Percentiles rank a stretch among this genome's conserved stretches.
Conservation (phyloP, 2,797 vertebrate species). For the Spea hammondii region DNA sequence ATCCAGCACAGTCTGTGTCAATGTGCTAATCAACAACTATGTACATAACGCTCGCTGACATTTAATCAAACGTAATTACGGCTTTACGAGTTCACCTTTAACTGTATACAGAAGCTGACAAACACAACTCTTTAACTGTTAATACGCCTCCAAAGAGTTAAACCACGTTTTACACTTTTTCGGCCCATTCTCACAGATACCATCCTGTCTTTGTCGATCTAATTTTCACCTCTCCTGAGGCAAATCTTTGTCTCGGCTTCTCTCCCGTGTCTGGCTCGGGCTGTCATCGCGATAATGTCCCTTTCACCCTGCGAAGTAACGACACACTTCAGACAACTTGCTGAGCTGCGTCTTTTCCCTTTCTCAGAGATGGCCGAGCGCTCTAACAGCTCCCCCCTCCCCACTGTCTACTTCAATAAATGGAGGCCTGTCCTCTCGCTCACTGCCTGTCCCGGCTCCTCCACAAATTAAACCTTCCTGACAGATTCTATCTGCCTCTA, state of each 20-base stretch:
- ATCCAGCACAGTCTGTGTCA: too few species aligned
- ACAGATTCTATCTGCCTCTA: slow-evolving; percentile 84
- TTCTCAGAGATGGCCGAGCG: slow-evolving; percentile 6
- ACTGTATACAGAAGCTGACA: too few species aligned
- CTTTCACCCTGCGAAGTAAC: neutral
- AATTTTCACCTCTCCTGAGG: slow-evolving; percentile 56
- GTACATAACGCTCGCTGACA: too few species aligned
- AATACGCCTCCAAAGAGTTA: neutral
- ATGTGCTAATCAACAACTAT: too few species aligned
- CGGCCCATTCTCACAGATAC: neutral
- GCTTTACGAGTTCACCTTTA: too few species aligned
- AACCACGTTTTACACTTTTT: neutral
- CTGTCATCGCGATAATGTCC: slow-evolving; percentile 29
- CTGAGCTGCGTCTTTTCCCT: slow-evolving; percentile 23
- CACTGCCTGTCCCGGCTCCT: slow-evolving; percentile 52
- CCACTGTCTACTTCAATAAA: slow-evolving; percentile 54
- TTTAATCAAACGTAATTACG: too few species aligned
- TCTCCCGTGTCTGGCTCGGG: slow-evolving; percentile 50
- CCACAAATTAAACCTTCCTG: slow-evolving; percentile 84
- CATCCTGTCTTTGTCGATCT: slow-evolving; percentile 8
- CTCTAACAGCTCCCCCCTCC: slow-evolving; percentile 23
- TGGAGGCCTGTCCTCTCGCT: neutral
- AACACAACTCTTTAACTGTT: too few species aligned
- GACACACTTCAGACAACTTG: slow-evolving; percentile 15
- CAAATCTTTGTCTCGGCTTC: slow-evolving; percentile 51